Evolutionary conservation across 2,113 vertebrate species (phyloP).

Genomic region (Alexandromys fortis): DNA sequence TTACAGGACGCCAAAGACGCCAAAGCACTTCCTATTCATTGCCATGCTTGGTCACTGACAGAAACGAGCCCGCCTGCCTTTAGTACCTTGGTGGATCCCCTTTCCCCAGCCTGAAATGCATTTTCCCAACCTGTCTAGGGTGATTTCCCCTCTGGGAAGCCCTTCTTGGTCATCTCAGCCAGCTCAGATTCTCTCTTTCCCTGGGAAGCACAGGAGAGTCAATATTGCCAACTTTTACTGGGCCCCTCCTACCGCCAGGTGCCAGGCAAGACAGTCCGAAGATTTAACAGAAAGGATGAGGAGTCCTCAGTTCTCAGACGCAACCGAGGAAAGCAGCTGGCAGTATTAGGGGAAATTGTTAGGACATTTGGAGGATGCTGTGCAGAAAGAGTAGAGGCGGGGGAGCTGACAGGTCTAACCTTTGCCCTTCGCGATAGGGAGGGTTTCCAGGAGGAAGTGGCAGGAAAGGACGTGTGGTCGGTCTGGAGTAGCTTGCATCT

Average conservation of each 20-base stretch:
- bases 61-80: conserved; percentile 63
- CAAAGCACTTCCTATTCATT: conserved; percentile 70
- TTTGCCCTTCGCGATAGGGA: not conserved
- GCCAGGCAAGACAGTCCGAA: not conserved
- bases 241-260: not conserved
- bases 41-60: conserved; percentile 59
- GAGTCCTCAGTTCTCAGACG: not conserved
- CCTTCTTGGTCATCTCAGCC: not conserved
- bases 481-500: not conserved
- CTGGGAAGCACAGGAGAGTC: not conserved
- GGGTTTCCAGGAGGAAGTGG: not conserved
- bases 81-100: not conserved
- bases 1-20: conserved; percentile 46
- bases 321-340: not conserved
- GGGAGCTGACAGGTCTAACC: not conserved
- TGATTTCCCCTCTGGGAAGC: conserved; percentile 21
- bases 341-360: not conserved
- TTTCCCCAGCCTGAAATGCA: conserved; percentile 21
- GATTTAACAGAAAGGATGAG: not conserved
- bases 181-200: not conserved
- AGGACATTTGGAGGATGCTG: not conserved
- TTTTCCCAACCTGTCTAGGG: conserved; percentile 61
- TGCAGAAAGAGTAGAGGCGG: not conserved
- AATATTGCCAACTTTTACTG: not conserved
- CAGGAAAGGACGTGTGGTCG: too few species aligned